Evolutionary conservation across 2,113 vertebrate species (phyloP).

Genomic region (Sturnira hondurensis): DNA sequence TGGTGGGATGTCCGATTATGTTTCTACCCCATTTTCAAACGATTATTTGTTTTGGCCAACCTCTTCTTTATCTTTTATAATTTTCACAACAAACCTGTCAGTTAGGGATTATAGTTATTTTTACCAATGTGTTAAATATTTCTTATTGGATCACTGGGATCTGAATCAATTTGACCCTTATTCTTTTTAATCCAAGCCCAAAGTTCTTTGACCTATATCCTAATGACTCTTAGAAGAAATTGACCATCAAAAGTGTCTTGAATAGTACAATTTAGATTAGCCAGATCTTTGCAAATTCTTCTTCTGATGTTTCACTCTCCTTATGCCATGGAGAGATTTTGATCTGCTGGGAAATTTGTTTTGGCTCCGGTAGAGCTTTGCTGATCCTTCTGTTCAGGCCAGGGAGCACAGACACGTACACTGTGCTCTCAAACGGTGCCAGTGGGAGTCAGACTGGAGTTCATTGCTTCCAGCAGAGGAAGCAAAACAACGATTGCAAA

Average conservation of each 20-base stretch:
- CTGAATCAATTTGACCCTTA: neutral
- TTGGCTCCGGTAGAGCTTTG: neutral
- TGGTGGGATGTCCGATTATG: neutral
- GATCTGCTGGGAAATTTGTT: neutral
- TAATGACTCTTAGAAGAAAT: neutral
- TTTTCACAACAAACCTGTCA: neutral
- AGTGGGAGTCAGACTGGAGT: neutral
- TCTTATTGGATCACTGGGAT: neutral
- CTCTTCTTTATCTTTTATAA: neutral
- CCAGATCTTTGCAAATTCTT: neutral
- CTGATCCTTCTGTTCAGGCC: neutral
- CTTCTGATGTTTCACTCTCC: neutral
- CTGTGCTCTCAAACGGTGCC: neutral
- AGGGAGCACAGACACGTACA: neutral
- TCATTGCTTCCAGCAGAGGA: neutral
- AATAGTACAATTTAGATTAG: neutral
- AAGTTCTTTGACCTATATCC: neutral
- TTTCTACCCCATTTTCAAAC: neutral
- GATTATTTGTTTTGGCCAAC: neutral
- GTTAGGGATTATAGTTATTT: neutral
- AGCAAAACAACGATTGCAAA: neutral
- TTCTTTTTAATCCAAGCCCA: neutral
- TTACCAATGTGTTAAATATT: neutral
- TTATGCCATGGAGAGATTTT: neutral
- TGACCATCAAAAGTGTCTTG: neutral